Base-by-base conservation (phyloP, 2,113 vertebrate species). In the Oryzias curvinotus region DNA sequence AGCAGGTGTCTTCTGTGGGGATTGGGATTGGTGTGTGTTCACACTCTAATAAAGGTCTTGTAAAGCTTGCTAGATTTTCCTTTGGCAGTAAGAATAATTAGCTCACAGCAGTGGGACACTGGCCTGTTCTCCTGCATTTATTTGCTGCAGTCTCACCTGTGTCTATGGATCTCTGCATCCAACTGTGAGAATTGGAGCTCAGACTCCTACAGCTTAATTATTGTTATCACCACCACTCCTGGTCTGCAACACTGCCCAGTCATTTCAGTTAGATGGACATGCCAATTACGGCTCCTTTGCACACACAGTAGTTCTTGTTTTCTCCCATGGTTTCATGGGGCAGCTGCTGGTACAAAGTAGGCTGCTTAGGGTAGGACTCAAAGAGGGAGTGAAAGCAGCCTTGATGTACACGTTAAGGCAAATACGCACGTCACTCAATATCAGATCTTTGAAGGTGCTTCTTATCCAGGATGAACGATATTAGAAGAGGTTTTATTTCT, bases 181-280 rank as follows among this genome's bases (percentile, higher is more conserved):
- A 19, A 67, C 66, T 84, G 71, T 52, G 65, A 47, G 74, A 77
- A 84, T 76, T 83, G 62, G 58, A 57, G 73, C 67, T 74, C 75
- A 71, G 65, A 75, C 73, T 83, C 50, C 69, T 42, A 1, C 16
- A 25, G 71, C 66, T 46, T 85, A 86, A 84, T 85, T 83, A 72
- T 59, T 65, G 77, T 81, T 86, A 87, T 87, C 82, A 84, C 69
- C 71, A 63, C 75, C 47, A 54, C 75, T 81, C 64, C 81, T 65
- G 67, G 81, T 53, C 72, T 68, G 73, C 72, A 75, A 76, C 73
- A 81, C 73, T 14, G 28, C 57, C 57, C 26, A 15, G 63, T 42
- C 68, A 68, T 77, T 78, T 87, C 78, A 81, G 74, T 81, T 71
- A 68, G 73, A 68, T 19, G 59, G 81, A 84, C 75, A 78, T 62